Percentiles rank a stretch among this genome's conserved stretches.
phyloP scores from a whole-genome alignment of 2,797 vertebrate genomes.

The Thripadectes ignobilis region DNA sequence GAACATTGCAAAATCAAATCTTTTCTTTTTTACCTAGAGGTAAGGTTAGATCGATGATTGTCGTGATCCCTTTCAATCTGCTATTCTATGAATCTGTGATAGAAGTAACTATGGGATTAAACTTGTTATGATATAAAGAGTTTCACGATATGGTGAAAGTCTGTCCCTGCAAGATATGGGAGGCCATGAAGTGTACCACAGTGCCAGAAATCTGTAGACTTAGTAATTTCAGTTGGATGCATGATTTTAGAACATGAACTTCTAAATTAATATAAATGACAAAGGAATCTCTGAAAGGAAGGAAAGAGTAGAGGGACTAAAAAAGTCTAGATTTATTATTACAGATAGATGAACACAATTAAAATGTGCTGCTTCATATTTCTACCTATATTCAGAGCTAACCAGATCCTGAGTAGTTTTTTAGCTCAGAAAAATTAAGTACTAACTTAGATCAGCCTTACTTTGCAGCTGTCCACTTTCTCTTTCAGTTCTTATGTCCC shows the following conservation, averaged over 20 bases:
- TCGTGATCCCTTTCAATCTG: neutral
- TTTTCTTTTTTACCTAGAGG: neutral
- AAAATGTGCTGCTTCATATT: neutral
- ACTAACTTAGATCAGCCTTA: neutral
- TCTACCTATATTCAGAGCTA: neutral
- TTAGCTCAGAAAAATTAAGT: neutral
- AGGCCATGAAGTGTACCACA: neutral
- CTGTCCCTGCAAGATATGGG: neutral
- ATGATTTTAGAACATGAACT: neutral
- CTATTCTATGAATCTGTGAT: neutral
- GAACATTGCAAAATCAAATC: neutral
- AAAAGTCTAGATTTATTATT: neutral
- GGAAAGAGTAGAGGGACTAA: neutral
- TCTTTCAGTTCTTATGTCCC: neutral
- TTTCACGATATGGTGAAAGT: neutral
- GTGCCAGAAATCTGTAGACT: conserved; percentile 11
- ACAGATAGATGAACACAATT: neutral
- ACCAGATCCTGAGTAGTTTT: neutral
- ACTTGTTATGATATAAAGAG: neutral
- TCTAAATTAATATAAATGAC: neutral
- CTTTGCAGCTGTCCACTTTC: neutral
- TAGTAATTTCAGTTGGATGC: neutral
- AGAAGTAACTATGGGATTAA: neutral
- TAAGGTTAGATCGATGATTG: neutral
- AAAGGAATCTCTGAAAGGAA: neutral